Base-by-base conservation (phyloP, 2,888 invertebrate species). In the Agriopis aurantiaria region DNA sequence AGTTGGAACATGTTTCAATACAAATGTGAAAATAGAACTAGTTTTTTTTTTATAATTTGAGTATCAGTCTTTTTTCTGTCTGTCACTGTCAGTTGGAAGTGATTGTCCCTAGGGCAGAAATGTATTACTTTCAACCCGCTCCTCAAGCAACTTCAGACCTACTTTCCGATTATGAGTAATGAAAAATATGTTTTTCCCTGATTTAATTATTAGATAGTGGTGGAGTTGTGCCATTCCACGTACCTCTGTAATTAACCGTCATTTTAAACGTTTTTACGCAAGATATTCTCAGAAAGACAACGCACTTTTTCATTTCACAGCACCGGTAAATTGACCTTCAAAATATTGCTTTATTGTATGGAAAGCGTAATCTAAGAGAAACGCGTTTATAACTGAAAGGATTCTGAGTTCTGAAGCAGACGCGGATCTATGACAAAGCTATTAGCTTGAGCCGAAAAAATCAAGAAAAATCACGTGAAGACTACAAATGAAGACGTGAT, bases 301-400 rank as follows among this genome's bases (percentile, higher is more conserved):
- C 46, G 12, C 17, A 33, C 7, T 23, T 57, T 45, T 46, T 7
- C 46, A 33, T 58, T 58, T 33, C 46, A 33, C 9, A 33, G n/a
- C 23, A 8, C 33, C 8, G 6, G 60, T 40, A 51, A 60, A 60
- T 41, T 41, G 49, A 49, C 49, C 60, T 40, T 51, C 17, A n/a
- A 40, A 49, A 41, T 41, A 60, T 60, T 60, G 60, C 60, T 60
- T 60, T 60, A 60, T 60, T 14, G 41, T 17, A 40, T 41, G 49
- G 33, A 41, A 60, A 60, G 49, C 33, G 33, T 49, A 60, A 40
- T 17, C 3, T 9, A 33, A 4, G 12, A 45, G 14, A 11, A 11
- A 17, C 6, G 8, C 17, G 17, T 57, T 57, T 57, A 43, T 43
- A 10, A 57, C 11, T 12, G 33, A 43, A 10, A 57, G 10, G 8